Conservation (phyloP, 2,888 invertebrate species). For the Isotomurus palustris region DNA sequence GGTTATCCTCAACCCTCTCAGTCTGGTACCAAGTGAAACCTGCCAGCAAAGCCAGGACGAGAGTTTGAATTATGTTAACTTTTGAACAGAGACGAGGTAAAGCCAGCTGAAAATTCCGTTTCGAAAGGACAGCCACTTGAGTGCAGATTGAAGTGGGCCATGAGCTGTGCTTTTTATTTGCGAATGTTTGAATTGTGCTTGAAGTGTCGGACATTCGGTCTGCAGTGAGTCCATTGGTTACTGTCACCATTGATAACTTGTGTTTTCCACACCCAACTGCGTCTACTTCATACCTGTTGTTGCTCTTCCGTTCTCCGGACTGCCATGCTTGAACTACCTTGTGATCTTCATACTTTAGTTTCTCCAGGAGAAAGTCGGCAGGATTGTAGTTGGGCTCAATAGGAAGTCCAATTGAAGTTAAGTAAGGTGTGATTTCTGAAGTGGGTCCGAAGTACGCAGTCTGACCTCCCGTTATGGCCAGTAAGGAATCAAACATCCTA, state of each 20-base stretch:
- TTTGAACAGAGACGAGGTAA: slow-evolving; percentile 68
- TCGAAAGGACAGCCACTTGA: slow-evolving; percentile 67
- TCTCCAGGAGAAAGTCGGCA: slow-evolving; percentile 64
- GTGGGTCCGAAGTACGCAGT: slow-evolving; percentile 71
- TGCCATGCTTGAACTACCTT: slow-evolving; percentile 17
- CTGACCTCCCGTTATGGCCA: slow-evolving; percentile 62
- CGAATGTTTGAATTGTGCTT: not conserved
- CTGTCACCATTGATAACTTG: too few relatives aligned
- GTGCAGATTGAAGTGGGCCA: slow-evolving; percentile 76
- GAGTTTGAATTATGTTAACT: slow-evolving; percentile 69
- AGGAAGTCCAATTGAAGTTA: slow-evolving; percentile 63
- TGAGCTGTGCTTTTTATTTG: slow-evolving; percentile 51
- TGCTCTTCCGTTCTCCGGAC: slow-evolving; percentile 6
- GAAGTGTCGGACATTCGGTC: not conserved
- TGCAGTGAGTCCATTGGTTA: not conserved
- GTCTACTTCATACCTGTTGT: too few relatives aligned
- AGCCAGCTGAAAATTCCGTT: slow-evolving; percentile 69
- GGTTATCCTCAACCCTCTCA: slow-evolving; percentile 64
- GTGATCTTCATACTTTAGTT: slow-evolving; percentile 22
- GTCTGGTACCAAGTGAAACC: slow-evolving; percentile 73
- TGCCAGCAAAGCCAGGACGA: slow-evolving; percentile 64
- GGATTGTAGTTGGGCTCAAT: slow-evolving; percentile 74
- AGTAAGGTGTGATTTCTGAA: slow-evolving; percentile 65
- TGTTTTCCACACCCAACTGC: too few relatives aligned
- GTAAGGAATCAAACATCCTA: slow-evolving; percentile 70